Percentiles rank a stretch among this genome's conserved stretches.
These are phyloP conservation scores for Rutpela maculata DNA, from an alignment of 2,888 invertebrate genomes.

Conservation along the genomic window DNA sequence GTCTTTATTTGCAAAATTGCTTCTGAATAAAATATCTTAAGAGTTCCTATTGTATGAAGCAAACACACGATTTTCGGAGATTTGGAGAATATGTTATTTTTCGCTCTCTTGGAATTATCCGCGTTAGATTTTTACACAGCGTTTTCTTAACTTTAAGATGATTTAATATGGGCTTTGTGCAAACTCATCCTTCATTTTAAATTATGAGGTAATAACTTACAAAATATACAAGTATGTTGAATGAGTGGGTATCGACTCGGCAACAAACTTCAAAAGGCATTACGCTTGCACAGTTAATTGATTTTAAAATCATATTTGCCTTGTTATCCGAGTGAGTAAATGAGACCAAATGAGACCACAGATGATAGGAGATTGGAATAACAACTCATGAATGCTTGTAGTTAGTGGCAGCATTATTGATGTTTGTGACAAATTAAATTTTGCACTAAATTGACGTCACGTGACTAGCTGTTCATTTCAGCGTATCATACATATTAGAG, in stretches of 20 bases:
- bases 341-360: slow-evolving; percentile 31
- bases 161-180: slow-evolving; percentile 10
- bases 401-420: slow-evolving; percentile 38
- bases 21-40: no score
- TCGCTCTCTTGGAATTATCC: background rate
- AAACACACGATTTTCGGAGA: no score
- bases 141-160: background rate
- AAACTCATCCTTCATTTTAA: background rate
- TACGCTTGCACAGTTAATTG: slow-evolving; percentile 21
- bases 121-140: background rate
- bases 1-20: no score
- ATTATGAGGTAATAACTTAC: slow-evolving; percentile 18
- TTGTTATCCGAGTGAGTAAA: slow-evolving; percentile 30
- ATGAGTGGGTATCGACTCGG: slow-evolving; percentile 22
- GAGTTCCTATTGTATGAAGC: no score
- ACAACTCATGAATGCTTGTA: slow-evolving; percentile 39
- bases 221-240: slow-evolving; percentile 13
- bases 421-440: slow-evolving; percentile 46
- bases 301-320: slow-evolving; percentile 40
- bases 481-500: slow-evolving; percentile 27
- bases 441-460: slow-evolving; percentile 39
- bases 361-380: slow-evolving; percentile 38
- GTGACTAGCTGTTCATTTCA: slow-evolving; percentile 39
- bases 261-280: slow-evolving; percentile 33
- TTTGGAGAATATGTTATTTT: background rate